A percentile compares a stretch with the other conserved stretches of the same genome.
These are phyloP conservation scores for Stenodera caucasica DNA, from an alignment of 2,888 invertebrate genomes.

Conservation along the genomic window DNA sequence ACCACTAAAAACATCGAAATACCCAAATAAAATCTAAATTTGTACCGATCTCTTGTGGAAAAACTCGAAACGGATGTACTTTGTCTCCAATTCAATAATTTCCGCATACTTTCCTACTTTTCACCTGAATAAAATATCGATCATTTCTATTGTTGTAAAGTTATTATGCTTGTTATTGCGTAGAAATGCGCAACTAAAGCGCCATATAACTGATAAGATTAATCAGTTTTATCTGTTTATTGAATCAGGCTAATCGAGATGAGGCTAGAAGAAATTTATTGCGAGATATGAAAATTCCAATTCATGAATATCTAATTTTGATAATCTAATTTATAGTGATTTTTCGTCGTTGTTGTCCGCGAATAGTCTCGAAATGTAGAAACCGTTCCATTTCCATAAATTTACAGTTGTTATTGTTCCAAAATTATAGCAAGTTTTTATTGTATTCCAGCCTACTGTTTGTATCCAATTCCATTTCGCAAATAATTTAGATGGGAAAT, in stretches of 20 bases:
- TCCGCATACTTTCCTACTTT: background rate
- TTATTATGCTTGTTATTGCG: conserved; percentile 16
- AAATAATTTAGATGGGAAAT: background rate
- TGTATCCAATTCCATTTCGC: background rate
- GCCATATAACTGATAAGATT: conserved; percentile 23
- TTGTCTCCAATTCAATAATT: background rate
- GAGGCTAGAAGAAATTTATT: too few relatives aligned
- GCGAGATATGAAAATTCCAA: background rate
- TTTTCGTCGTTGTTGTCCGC: too few relatives aligned
- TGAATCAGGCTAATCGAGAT: conserved; percentile 15
- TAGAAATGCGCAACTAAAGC: conserved; percentile 20
- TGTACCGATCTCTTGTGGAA: too few relatives aligned
- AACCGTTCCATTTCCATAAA: background rate
- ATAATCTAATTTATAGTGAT: too few relatives aligned
- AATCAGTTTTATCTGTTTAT: conserved; percentile 23
- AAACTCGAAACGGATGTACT: too few relatives aligned
- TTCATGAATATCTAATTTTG: background rate
- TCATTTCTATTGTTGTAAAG: conserved; percentile 8
- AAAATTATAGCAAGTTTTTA: background rate
- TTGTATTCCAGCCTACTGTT: background rate
- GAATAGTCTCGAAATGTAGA: too few relatives aligned
- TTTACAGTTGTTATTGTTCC: background rate
- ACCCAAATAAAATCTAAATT: too few relatives aligned
- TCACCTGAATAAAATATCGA: conserved; percentile 10
- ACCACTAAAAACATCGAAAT: too few relatives aligned